Evolutionary conservation across 2,888 invertebrate species (phyloP).

Genomic region (Caenorhabditis sulstoni): DNA sequence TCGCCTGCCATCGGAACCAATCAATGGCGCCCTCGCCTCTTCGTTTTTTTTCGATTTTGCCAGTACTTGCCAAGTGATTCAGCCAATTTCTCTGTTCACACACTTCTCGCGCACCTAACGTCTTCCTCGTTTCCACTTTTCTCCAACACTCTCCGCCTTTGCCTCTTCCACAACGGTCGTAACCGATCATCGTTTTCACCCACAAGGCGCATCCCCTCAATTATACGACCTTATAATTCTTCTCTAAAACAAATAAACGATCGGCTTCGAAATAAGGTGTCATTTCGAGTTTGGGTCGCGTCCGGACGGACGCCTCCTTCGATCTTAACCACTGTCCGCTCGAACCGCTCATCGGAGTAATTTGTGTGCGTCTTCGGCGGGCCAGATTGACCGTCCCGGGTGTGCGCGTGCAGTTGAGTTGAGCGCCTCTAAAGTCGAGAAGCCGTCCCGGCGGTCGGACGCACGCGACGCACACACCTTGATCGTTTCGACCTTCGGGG

Average conservation of each 20-base stretch:
- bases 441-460: constrained; percentile 45
- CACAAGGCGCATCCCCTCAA: constrained; percentile 49
- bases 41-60: background rate
- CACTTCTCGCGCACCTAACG: constrained; percentile 19
- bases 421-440: constrained; percentile 53
- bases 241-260: constrained; percentile 62
- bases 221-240: constrained; percentile 58
- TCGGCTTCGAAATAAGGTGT: constrained; percentile 48
- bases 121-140: constrained; percentile 26
- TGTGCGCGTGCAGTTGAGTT: constrained; percentile 22
- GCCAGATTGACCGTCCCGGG: background rate
- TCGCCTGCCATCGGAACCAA: constrained; percentile 24
- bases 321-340: no score
- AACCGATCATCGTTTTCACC: constrained; percentile 51
- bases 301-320: constrained; percentile 1
- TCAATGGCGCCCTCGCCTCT: constrained; percentile 11
- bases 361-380: constrained; percentile 16
- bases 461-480: constrained; percentile 55
- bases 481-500: constrained; percentile 64
- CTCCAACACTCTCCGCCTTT: constrained; percentile 41
- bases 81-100: constrained; percentile 32
- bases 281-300: constrained; percentile 42
- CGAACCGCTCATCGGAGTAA: constrained; percentile 17
- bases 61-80: constrained; percentile 44
- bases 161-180: constrained; percentile 47